Base-by-base conservation (phyloP, 2,113 vertebrate species). In the Scalopus aquaticus region DNA sequence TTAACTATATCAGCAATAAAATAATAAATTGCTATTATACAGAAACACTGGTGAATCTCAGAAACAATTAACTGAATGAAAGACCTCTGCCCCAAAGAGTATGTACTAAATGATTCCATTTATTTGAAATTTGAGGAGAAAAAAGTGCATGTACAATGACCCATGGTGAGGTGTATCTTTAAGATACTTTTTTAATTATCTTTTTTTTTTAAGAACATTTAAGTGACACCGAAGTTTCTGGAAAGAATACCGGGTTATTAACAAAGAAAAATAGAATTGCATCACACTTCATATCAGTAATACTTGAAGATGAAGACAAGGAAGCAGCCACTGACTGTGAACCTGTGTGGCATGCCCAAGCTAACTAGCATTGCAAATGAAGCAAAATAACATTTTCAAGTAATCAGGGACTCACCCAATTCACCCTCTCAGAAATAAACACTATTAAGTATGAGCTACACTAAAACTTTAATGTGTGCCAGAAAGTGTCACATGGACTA, bases 401-500 rank as follows among this genome's bases (percentile, higher is more conserved):
- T 83, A 74, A 30, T 80, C 32, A 74, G 10, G 74, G 35, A 84
- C 37, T 78, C 15, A 30, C 11, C 69, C 58, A 73, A 65, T 84
- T 9, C 80, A 44, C 56, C 17, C 13, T 81, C 60, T 88, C 83
- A 91, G 30, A 92, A 95, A 85, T 42, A 88, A 69, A 67, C 58
- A 76, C 6, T 44, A 56, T n/a, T 44, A n/a, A 62, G 64, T 49
- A 39, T 62, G 20, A 79, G 39, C 72, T 89, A 46, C 19, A 74
- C 44, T 64, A 54, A 81, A 7, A 7, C 9, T 76, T 65, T 56
- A 37, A 62, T 58, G 54, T 76, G 19, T 65, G 26, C 19, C 70
- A 67, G 79, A 67, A 74, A 70, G 22, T n/a, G 1, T 24, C 32
- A 93, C 30, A 42, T 9, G 35, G 22, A 67, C 84, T 56, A 73